Evolutionary conservation across 2,797 vertebrate species (phyloP).

Genomic region (Cyprinodon diabolis): DNA sequence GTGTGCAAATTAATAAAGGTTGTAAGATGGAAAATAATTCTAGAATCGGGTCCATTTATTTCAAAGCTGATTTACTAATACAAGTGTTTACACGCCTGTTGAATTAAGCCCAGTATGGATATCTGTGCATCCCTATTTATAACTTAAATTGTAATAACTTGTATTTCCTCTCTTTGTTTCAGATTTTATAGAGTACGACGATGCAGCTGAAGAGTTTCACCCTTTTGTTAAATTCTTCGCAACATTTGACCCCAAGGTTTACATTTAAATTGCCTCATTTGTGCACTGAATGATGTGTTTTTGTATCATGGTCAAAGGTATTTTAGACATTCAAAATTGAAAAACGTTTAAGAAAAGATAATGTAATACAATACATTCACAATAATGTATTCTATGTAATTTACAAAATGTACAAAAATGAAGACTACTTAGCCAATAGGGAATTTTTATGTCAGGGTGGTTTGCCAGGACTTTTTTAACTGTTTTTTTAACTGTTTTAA

Average conservation of each 20-base stretch:
- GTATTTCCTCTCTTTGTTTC: not conserved
- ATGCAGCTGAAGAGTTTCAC: conserved; percentile 91
- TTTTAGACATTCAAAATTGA: not conserved
- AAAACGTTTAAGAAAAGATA: not conserved
- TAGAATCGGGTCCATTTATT: too few species aligned
- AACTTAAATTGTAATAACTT: not conserved
- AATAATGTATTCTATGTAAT: not conserved
- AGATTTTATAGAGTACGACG: conserved; percentile 89
- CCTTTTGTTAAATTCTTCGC: conserved; percentile 93
- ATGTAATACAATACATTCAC: not conserved
- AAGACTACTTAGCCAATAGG: not conserved
- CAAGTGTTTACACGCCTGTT: too few species aligned
- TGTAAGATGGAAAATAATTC: too few species aligned
- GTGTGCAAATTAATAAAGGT: too few species aligned
- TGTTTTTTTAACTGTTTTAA: too few species aligned
- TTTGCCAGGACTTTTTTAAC: too few species aligned
- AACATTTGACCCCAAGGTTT: conserved; percentile 90
- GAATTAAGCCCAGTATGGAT: too few species aligned
- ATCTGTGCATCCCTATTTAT: too few species aligned
- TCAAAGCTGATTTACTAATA: too few species aligned
- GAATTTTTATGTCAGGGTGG: not conserved
- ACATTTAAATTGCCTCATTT: conserved; percentile 56
- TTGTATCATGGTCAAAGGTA: not conserved
- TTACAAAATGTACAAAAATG: not conserved
- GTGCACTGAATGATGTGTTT: not conserved